phyloP scores from a whole-genome alignment of 2,888 invertebrate genomes.

The Cecidostiba fungosa region DNA sequence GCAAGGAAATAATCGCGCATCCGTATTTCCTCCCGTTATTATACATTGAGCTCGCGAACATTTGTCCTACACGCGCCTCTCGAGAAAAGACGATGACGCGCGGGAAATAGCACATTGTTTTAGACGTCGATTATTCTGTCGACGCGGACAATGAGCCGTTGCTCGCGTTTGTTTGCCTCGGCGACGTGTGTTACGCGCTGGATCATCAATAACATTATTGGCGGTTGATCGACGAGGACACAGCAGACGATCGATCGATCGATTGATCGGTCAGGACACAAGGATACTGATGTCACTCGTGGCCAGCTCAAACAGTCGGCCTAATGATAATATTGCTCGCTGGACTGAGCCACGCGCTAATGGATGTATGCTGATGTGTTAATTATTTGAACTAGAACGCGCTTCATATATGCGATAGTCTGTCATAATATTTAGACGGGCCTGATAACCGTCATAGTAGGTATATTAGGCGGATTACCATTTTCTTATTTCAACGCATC shows the following conservation, averaged over 20 bases:
- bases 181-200: background rate
- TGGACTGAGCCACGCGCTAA: background rate
- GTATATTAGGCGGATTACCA: background rate
- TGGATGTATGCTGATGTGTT: background rate
- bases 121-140: background rate
- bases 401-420: background rate
- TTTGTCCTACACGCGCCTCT: background rate
- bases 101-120: background rate
- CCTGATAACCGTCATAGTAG: background rate
- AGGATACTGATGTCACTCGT: background rate
- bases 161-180: background rate
- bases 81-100: background rate
- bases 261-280: background rate
- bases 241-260: background rate
- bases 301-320: constrained; percentile 1
- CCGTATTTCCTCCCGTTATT: too few species aligned
- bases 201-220: background rate
- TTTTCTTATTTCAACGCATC: background rate
- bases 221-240: background rate
- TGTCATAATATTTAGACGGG: background rate
- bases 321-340: constrained; percentile 11
- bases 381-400: constrained; percentile 7
- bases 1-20: too few species aligned
- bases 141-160: background rate
- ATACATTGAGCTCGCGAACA: too few species aligned